phyloP scores from a whole-genome alignment of 1,140 invertebrate genomes.

The Globodera ellingtonae region DNA sequence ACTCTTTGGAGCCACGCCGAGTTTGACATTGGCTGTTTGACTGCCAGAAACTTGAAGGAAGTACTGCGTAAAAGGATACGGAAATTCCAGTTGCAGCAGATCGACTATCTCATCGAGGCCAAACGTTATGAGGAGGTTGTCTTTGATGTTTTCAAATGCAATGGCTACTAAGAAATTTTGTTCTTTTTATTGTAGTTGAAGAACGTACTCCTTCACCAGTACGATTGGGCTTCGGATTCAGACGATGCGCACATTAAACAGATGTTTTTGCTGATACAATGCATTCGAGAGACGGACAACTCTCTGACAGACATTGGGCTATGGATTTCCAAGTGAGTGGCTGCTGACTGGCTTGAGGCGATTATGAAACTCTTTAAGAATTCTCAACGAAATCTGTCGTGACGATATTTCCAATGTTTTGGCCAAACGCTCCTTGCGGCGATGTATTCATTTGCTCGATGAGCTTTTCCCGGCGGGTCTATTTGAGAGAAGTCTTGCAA shows the following conservation, averaged over 20 bases:
- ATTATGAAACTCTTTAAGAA: background rate
- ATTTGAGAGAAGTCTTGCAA: background rate
- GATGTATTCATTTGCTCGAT: constrained; percentile 29
- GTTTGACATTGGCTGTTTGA: constrained; percentile 26
- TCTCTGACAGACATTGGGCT: background rate
- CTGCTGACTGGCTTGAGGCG: background rate
- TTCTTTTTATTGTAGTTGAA: constrained; percentile 16
- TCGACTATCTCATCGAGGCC: background rate
- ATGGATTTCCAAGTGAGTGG: background rate
- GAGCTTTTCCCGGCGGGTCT: background rate
- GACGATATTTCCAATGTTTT: background rate
- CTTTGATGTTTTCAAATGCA: background rate
- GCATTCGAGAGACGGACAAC: constrained; percentile 6
- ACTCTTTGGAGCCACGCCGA: constrained; percentile 7
- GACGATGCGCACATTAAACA: constrained; percentile 31
- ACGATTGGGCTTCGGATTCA: constrained; percentile 31
- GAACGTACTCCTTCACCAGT: constrained; percentile 27
- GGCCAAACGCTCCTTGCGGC: constrained; percentile 23
- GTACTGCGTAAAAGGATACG: constrained; percentile 16
- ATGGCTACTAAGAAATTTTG: background rate
- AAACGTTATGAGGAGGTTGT: constrained; percentile 2
- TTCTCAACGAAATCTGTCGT: background rate
- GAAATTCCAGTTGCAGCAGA: constrained; percentile 4
- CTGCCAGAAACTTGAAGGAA: constrained; percentile 25
- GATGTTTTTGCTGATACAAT: constrained; percentile 18